Evolutionary conservation across 2,113 vertebrate genomes (phyloP).

Genomic region (Salvator merianae): DNA sequence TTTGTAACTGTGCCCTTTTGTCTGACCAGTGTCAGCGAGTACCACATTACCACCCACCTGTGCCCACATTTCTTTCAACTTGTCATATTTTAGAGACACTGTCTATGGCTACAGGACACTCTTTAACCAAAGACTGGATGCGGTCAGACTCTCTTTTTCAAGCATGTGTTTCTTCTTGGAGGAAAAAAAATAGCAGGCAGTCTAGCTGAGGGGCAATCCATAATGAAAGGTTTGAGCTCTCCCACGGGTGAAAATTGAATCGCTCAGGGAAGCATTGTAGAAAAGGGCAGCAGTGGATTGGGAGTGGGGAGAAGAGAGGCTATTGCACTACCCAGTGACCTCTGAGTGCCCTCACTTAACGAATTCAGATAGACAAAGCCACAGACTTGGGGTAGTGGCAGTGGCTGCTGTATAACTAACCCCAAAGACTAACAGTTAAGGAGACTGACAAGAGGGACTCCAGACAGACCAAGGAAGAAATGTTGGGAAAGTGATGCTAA

Average conservation of each 20-base stretch:
- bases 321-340: conserved; percentile 20
- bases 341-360: conserved; percentile 35
- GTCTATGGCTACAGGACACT: background rate
- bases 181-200: background rate
- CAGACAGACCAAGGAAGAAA: background rate
- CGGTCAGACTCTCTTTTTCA: background rate
- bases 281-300: background rate
- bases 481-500: background rate
- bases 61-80: background rate
- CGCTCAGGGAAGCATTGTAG: background rate
- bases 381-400: background rate
- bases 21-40: no score
- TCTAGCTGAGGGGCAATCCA: background rate
- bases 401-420: background rate
- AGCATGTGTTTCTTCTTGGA: background rate
- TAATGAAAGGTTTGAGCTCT: conserved; percentile 1
- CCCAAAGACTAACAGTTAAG: background rate
- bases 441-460: background rate
- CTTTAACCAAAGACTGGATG: background rate
- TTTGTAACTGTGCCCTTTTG: no score
- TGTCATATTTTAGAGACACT: background rate
- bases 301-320: background rate
- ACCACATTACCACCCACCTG: no score
- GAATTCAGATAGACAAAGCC: conserved; percentile 39
- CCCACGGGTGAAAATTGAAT: conserved; percentile 6